Conservation (phyloP, 2,113 vertebrate species). For the Cisticola juncidis region DNA sequence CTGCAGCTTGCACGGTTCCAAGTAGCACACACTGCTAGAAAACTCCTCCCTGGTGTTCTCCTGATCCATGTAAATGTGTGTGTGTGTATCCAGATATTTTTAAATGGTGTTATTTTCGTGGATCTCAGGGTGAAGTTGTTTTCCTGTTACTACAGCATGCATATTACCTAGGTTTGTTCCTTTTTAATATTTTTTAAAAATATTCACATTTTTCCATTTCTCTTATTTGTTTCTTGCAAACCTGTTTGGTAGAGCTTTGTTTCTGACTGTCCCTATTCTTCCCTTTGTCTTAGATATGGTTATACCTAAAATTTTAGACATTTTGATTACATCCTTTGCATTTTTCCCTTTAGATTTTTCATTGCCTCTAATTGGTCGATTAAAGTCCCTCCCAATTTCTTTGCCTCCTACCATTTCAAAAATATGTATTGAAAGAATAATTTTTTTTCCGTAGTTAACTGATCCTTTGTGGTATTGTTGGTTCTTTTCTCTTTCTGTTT, state of each 20-base stretch:
- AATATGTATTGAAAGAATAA: background rate
- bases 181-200: background rate
- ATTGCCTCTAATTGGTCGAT: background rate
- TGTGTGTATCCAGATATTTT: background rate
- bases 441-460: background rate
- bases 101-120: background rate
- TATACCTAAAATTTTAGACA: background rate
- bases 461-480: background rate
- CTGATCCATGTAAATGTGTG: background rate
- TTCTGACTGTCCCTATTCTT: background rate
- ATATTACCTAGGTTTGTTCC: background rate
- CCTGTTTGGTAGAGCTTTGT: background rate
- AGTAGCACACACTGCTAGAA: background rate
- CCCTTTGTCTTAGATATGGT: background rate
- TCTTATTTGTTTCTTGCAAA: background rate
- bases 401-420: background rate
- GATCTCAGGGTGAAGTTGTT: background rate
- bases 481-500: background rate
- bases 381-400: background rate
- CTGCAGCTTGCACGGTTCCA: background rate
- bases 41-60: background rate
- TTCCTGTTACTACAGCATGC: background rate
- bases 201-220: background rate
- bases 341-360: background rate
- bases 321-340: background rate